phyloP scores from a whole-genome alignment of 1,140 invertebrate species.

The Cotesia chilonis region DNA sequence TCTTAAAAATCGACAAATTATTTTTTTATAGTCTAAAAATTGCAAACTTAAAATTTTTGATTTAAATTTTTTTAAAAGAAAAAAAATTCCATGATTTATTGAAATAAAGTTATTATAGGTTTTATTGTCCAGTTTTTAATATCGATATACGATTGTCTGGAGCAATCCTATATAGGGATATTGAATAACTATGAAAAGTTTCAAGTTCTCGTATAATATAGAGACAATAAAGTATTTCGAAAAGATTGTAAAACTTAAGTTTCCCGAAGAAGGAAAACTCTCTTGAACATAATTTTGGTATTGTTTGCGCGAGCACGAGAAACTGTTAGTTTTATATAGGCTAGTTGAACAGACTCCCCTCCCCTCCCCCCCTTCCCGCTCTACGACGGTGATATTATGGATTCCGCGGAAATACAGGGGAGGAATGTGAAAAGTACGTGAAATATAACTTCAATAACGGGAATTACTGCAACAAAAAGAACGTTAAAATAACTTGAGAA shows the following conservation, averaged over 20 bases:
- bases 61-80: too few species aligned
- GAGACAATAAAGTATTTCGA: conserved; percentile 47
- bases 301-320: conserved; percentile 54
- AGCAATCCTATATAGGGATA: conserved; percentile 23
- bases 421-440: conserved; percentile 39
- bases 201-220: not conserved
- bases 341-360: not conserved
- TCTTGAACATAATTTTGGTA: conserved; percentile 65
- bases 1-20: not conserved
- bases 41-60: too few species aligned
- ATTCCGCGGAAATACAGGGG: conserved; percentile 52
- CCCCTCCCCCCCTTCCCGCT: not conserved
- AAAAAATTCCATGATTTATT: too few species aligned
- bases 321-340: conserved; percentile 4
- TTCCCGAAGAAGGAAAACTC: conserved; percentile 48
- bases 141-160: not conserved
- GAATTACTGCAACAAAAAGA: conserved; percentile 48
- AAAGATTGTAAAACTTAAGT: conserved; percentile 59
- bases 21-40: too few species aligned
- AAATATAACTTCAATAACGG: conserved; percentile 55
- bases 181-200: conserved; percentile 34
- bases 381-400: conserved; percentile 52
- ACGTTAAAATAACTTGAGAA: conserved; percentile 12
- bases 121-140: too few species aligned
- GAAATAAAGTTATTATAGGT: too few species aligned